Conservation (phyloP, 92 coral and sea anemone species). For the Palythoa grandis region DNA sequence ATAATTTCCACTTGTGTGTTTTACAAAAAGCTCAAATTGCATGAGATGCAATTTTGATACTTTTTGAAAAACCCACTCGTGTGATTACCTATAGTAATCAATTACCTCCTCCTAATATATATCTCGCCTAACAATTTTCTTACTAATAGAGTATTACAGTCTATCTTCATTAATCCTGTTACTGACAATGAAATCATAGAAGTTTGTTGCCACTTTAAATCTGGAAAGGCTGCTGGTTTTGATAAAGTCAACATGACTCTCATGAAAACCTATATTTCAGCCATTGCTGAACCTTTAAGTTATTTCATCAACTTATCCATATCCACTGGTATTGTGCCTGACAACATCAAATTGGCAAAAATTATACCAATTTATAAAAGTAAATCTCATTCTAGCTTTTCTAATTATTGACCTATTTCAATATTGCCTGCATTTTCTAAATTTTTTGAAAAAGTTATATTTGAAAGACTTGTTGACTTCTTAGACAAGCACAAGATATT, state of each 20-base stretch:
- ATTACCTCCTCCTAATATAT: not conserved
- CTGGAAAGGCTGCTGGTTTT: slow-evolving; percentile 3
- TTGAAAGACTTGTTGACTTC: too few relatives aligned
- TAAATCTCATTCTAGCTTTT: too few relatives aligned
- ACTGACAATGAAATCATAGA: not conserved
- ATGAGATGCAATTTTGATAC: too few relatives aligned
- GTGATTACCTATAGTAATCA: too few relatives aligned
- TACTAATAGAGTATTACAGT: slow-evolving; percentile 1
- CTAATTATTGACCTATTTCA: too few relatives aligned
- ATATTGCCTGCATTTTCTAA: not conserved
- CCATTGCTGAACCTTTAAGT: slow-evolving; percentile 7
- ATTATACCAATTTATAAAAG: not conserved
- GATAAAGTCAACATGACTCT: not conserved
- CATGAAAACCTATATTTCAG: not conserved
- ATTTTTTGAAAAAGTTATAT: too few relatives aligned
- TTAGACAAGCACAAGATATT: too few relatives aligned
- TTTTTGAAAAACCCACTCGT: too few relatives aligned
- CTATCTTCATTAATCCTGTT: slow-evolving; percentile 1
- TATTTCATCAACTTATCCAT: not conserved
- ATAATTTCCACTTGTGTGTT: too few relatives aligned
- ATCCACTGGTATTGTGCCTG: slow-evolving; percentile 12
- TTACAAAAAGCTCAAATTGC: too few relatives aligned
- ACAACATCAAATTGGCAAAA: not conserved
- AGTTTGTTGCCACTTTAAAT: slow-evolving; percentile 18
- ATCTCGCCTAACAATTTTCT: not conserved